Base-by-base conservation (phyloP, 53 echinoderm and acorn worm genomes). In the Echinarachnius parma region DNA sequence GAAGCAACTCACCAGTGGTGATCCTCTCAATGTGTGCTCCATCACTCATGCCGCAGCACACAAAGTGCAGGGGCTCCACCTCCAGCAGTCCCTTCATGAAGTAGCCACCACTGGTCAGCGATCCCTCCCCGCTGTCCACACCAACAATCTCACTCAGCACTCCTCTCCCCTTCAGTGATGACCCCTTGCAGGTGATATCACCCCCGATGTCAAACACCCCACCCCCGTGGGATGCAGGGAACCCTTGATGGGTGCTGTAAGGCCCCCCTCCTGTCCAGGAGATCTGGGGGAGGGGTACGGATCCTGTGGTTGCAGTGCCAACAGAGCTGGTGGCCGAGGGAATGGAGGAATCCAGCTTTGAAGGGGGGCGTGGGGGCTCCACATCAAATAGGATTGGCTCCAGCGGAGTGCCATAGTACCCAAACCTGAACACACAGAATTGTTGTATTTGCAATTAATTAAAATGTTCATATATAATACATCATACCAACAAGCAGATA, bases 11-110 rank as follows among this genome's bases (percentile, higher is more conserved):
- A 72, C 74, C 74, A 16, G 55, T 42, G 16, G 39, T 54, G 24
- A 72, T 72, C 39, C 74, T 34, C 57, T 72, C 74, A 27, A 72
- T 88, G 25, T 92, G 84, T 8, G 98, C 91, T 5, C 98, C 91
- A 65, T 98, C 98, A 62, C 98, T 98, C 55, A 92, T 98, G 9
- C 88, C 89, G 60, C 91, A 91, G 37, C 88, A 98, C n/a, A 78
- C 65, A 53, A 98, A 98, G 60, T 92, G 98, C 29, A 98, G 74
- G 0, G 98, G 98, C 31, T 98, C 98, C 75, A 98, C 98, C 60
- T 98, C 98, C 37, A 98, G 89, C 9, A 98, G 78, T 1, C 98
- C 98, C 49, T 82, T 82, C 86, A 92, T 91, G 64, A 98, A 88
- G 72, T 92, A 78, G 30, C 78, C 68, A 23, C 93, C 93, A 21